Percentiles rank a stretch among this genome's conserved stretches.
Evolutionary conservation across 2,113 vertebrate species (phyloP).

Genomic region (Lonchura striata): DNA sequence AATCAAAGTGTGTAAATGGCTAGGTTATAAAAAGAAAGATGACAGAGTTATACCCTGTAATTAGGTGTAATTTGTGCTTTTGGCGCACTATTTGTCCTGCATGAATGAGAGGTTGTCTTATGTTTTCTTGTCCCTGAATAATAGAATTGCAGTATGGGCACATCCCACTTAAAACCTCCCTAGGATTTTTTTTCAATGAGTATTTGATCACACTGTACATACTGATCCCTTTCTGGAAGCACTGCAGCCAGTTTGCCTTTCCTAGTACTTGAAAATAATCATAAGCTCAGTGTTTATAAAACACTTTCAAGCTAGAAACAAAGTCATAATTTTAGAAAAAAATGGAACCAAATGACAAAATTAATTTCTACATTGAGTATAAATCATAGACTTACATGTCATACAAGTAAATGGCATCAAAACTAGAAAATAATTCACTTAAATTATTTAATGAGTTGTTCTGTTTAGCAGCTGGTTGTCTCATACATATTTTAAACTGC

Average conservation of each 20-base stretch:
- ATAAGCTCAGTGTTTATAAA: not conserved
- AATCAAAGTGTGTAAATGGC: constrained; percentile 80
- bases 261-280: not conserved
- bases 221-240: not conserved
- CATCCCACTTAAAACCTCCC: constrained; percentile 55
- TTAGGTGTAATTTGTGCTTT: constrained; percentile 81
- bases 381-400: not conserved
- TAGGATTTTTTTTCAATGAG: not conserved
- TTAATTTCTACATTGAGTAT: not conserved
- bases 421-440: constrained; percentile 48
- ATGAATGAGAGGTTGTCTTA: constrained; percentile 73
- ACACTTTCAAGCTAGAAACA: not conserved
- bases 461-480: constrained; percentile 52
- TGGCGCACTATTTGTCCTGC: constrained; percentile 75
- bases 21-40: constrained; percentile 79
- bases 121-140: constrained; percentile 65
- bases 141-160: constrained; percentile 48
- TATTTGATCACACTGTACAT: not conserved
- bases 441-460: constrained; percentile 63
- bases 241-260: not conserved
- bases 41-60: constrained; percentile 78
- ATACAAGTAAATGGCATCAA: not conserved
- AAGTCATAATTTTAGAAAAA: not conserved
- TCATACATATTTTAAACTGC: constrained; percentile 60
- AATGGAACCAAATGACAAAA: not conserved